Conservation (phyloP, 2,113 vertebrate species). For the Ciconia stormi region DNA sequence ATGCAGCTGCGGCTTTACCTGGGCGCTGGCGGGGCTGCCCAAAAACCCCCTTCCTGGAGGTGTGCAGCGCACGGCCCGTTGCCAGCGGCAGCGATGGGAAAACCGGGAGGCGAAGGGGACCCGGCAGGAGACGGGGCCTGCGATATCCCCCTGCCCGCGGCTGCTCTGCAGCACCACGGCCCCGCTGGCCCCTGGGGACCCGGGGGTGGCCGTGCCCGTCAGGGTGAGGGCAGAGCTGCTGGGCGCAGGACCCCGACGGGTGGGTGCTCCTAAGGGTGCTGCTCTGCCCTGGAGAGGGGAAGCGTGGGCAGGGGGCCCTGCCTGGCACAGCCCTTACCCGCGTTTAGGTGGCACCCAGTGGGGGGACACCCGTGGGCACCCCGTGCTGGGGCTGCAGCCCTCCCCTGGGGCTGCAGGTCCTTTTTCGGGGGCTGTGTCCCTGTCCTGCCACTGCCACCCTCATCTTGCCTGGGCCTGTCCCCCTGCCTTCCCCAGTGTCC, state of each 20-base stretch:
- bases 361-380: background rate
- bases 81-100: fast-evolving
- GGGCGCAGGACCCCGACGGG: no score
- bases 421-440: no score
- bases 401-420: background rate
- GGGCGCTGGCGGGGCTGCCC: background rate
- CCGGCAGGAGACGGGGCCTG: background rate
- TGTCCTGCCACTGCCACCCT: background rate
- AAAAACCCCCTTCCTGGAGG: background rate
- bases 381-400: background rate
- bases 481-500: fast-evolving
- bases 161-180: background rate
- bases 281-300: background rate
- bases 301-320: background rate
- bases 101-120: background rate
- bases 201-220: fast-evolving
- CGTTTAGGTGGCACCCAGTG: no score
- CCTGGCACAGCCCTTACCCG: fast-evolving
- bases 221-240: background rate
- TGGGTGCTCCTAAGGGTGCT: background rate
- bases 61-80: fast-evolving
- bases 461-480: background rate
- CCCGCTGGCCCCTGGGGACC: background rate
- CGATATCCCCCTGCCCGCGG: fast-evolving
- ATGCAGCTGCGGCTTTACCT: background rate